Base-by-base conservation (phyloP, 2,113 vertebrate species). In the Lasiurus borealis region DNA sequence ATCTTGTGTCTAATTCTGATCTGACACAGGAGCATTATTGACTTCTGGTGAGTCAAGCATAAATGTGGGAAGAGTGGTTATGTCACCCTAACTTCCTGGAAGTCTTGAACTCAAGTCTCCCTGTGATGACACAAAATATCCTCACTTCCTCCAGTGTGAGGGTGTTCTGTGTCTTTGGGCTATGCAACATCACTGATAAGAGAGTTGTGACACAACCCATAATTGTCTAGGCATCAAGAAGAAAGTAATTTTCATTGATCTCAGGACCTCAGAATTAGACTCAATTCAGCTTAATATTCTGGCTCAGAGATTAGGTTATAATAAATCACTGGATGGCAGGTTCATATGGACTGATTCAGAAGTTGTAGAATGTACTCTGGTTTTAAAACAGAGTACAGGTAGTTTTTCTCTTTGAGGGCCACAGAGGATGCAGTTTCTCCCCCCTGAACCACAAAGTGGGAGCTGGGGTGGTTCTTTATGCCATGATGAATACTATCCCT, bases 221-320 rank as follows among this genome's bases (percentile, higher is more conserved):
- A 72, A 40, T 78, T 83, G 36, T 83, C 25, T 91, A 5, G 40
- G 6, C 6, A 54, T 44, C 78, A 81, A 50, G 15, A 73, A 83
- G 64, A 81, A 91, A 93, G 31, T 71, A 48, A 81, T 86, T 92
- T 85, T 88, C 48, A 46, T n/a, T 84, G 34, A 48, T n/a, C 5
- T 80, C 18, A 73, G 19, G 59, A 64, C 40, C 7, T 10, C 50
- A 91, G 80, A 88, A 57, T 90, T 82, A 88, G 73, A 88, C 8
- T n/a, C 14, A 78, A 1, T 80, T 88, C 31, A 54, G 23, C 4
- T 52, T 40, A 82, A 83, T 77, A 25, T 85, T 96, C 59, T 50
- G 50, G 23, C 13, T 87, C 46, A 80, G 87, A 85, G 25, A 48
- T 36, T 34, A 46, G 46, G 23, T 90, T 92, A 90, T 66, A 23